Conservation (phyloP, 2,797 vertebrate species). For the Sebastes steindachneri region DNA sequence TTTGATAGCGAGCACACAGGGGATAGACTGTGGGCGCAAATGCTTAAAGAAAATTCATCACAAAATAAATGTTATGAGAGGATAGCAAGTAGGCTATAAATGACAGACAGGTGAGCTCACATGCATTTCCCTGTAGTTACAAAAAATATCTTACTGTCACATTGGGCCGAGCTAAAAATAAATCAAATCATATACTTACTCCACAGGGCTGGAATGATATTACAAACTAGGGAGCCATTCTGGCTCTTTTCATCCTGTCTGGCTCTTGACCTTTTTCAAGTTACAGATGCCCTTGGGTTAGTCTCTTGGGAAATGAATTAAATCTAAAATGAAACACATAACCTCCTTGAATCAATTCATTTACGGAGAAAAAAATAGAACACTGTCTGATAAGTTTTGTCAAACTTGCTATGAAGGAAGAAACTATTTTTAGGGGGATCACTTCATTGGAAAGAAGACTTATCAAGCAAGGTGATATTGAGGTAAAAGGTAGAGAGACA, state of each 20-base stretch:
- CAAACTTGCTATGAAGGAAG: constrained; percentile 47
- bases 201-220: constrained; percentile 11
- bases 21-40: background rate
- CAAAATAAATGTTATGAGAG: constrained; percentile 15
- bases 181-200: constrained; percentile 28
- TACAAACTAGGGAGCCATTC: constrained; percentile 10
- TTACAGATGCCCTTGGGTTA: constrained; percentile 25
- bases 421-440: constrained; percentile 48
- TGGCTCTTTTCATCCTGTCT: constrained; percentile 6
- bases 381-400: constrained; percentile 44
- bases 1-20: constrained; percentile 8
- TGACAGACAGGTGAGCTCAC: constrained; percentile 24
- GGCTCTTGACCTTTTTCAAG: constrained; percentile 34
- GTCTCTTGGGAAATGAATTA: constrained; percentile 27
- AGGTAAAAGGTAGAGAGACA: constrained; percentile 63
- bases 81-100: constrained; percentile 13
- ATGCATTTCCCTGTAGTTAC: constrained; percentile 7
- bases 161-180: constrained; percentile 41
- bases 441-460: constrained; percentile 26
- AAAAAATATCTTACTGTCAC: background rate
- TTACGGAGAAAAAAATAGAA: constrained; percentile 23
- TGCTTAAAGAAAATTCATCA: constrained; percentile 8
- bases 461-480: constrained; percentile 71
- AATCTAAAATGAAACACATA: constrained; percentile 22
- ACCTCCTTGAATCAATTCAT: constrained; percentile 22